These are phyloP conservation scores for Phrixothrix hirtus DNA, from an alignment of 2,888 invertebrate genomes.

Conservation along the genomic window DNA sequence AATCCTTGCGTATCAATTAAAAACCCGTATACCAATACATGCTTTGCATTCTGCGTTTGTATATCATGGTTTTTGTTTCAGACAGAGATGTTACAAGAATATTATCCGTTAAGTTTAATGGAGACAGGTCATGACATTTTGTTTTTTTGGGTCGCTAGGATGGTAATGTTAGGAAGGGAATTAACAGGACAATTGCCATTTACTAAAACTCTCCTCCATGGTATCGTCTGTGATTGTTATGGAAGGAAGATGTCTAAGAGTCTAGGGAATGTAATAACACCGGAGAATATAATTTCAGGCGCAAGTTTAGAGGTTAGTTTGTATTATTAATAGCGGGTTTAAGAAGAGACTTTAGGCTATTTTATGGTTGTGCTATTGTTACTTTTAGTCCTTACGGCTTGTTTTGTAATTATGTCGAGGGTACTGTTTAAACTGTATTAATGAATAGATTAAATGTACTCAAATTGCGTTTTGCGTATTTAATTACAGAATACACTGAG, in stretches of 20 bases:
- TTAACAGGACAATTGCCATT: conserved; percentile 92
- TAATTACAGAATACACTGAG: no score
- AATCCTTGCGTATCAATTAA: no score
- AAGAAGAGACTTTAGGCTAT: no score
- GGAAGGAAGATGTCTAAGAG: conserved; percentile 99
- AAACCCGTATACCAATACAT: no score
- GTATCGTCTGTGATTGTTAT: conserved; percentile 96
- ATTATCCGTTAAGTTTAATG: conserved; percentile 86
- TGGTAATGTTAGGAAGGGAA: conserved; percentile 96
- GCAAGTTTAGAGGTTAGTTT: conserved; percentile 71
- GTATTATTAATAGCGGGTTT: neutral
- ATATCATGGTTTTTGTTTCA: conserved; percentile 50
- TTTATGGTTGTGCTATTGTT: no score
- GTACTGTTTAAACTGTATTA: conserved; percentile 7
- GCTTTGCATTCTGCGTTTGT: no score
- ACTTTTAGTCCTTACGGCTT: conserved; percentile 2
- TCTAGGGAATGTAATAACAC: conserved; percentile 96
- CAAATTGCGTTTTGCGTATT: no score
- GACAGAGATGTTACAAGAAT: conserved; percentile 59
- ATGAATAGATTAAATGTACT: neutral
- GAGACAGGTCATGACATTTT: conserved; percentile 98
- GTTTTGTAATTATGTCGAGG: conserved; percentile 5
- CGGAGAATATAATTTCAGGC: conserved; percentile 92
- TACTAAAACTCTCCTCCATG: conserved; percentile 90
- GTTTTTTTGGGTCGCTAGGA: conserved; percentile 99